phyloP scores from a whole-genome alignment of 2,888 invertebrate species.

The Bellardia bayeri region DNA sequence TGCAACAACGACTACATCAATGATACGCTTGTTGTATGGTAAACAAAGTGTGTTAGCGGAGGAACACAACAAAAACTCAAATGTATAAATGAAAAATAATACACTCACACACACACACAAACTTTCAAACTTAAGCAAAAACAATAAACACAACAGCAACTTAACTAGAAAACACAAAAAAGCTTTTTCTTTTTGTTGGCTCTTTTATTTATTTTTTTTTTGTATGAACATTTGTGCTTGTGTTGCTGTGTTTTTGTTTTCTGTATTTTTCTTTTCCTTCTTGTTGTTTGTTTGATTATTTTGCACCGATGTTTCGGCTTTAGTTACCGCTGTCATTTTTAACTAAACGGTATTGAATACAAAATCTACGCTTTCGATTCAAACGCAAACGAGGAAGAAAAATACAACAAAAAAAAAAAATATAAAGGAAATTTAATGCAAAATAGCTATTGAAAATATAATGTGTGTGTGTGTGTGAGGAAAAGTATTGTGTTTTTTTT shows the following conservation, averaged over 20 bases:
- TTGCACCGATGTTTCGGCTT: conserved; percentile 67
- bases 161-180: background rate
- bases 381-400: conserved; percentile 19
- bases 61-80: conserved; percentile 2
- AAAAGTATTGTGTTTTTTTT: conserved; percentile 32
- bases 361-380: conserved; percentile 44
- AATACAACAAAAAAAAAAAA: conserved; percentile 21
- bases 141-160: background rate
- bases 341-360: conserved; percentile 69
- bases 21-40: conserved; percentile 9
- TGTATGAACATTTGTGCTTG: conserved; percentile 42
- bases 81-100: background rate
- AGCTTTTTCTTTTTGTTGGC: background rate
- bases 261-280: conserved; percentile 8
- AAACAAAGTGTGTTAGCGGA: conserved; percentile 65
- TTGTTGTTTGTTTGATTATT: conserved; percentile 57
- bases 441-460: conserved; percentile 12
- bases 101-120: too few species aligned
- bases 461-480: conserved; percentile 15
- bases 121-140: background rate
- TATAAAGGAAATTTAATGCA: conserved; percentile 8
- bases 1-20: conserved; percentile 2
- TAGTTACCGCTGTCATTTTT: conserved; percentile 71
- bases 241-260: conserved; percentile 25
- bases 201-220: conserved; percentile 9